These are phyloP conservation scores for Sarcophilus harrisii DNA, from an alignment of 2,797 vertebrate genomes.

Conservation along the genomic window DNA sequence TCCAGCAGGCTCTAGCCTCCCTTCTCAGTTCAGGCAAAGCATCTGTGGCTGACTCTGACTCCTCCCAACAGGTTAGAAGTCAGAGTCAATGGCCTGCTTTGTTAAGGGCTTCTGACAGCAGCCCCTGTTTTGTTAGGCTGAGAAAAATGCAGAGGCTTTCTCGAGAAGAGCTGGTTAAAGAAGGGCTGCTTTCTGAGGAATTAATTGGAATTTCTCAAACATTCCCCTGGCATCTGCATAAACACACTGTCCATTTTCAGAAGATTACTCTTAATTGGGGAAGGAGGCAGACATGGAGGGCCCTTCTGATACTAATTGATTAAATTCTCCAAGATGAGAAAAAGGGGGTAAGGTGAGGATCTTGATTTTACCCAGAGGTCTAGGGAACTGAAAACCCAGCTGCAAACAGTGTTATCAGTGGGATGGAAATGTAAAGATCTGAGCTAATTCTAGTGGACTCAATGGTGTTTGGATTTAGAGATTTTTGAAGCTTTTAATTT, in stretches of 20 bases:
- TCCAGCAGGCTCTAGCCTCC: background rate
- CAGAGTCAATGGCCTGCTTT: constrained; percentile 50
- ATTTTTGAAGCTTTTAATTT: constrained; percentile 41
- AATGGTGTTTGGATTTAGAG: constrained; percentile 9
- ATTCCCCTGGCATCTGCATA: background rate
- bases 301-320: constrained; percentile 60
- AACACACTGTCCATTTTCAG: constrained; percentile 34
- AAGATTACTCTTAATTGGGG: constrained; percentile 68
- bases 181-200: constrained; percentile 55
- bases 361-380: constrained; percentile 58
- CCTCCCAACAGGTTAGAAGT: constrained; percentile 9
- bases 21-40: background rate
- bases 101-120: constrained; percentile 61
- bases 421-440: constrained; percentile 56
- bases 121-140: constrained; percentile 35
- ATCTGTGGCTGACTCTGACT: constrained; percentile 25
- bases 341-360: constrained; percentile 6
- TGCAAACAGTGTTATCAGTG: background rate
- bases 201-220: constrained; percentile 67
- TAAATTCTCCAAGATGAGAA: constrained; percentile 59
- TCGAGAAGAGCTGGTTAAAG: constrained; percentile 50
- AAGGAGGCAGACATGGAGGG: constrained; percentile 45
- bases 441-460: constrained; percentile 17
- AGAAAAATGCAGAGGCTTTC: constrained; percentile 49
- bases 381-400: constrained; percentile 45